Conservation (phyloP, 2,888 invertebrate species). For the Leptinotarsa tumamoca region DNA sequence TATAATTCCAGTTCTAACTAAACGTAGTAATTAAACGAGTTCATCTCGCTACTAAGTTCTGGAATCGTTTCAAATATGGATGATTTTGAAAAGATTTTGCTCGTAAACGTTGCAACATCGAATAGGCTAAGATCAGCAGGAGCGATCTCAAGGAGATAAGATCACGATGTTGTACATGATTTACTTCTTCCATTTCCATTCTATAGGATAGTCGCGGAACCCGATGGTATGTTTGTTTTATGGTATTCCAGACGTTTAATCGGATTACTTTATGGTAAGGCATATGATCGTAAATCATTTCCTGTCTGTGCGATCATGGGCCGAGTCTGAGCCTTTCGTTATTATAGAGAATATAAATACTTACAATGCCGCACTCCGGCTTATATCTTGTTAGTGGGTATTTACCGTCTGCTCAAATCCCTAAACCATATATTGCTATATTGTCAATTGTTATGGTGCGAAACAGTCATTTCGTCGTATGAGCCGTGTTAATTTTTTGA, state of each 20-base stretch:
- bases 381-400: conserved; percentile 19
- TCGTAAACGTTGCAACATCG: conserved; percentile 7
- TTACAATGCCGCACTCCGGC: conserved; percentile 5
- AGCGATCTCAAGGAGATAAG: conserved; percentile 38
- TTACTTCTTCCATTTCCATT: conserved; percentile 44
- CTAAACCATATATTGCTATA: conserved; percentile 3
- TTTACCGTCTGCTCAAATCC: conserved; percentile 17
- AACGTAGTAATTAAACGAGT: neutral
- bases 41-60: neutral
- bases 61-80: neutral
- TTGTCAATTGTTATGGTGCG: conserved; percentile 19
- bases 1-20: neutral
- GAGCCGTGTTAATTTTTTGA: conserved; percentile 1
- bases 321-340: conserved; percentile 6
- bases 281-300: conserved; percentile 20
- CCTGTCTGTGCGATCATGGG: conserved; percentile 23
- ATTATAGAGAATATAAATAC: conserved; percentile 18
- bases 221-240: conserved; percentile 33
- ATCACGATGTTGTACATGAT: conserved; percentile 44
- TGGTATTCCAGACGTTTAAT: conserved; percentile 39
- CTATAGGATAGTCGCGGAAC: conserved; percentile 35
- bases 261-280: conserved; percentile 37
- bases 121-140: conserved; percentile 34
- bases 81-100: neutral
- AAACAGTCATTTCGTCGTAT: conserved; percentile 7